Conservation (phyloP, 2,888 invertebrate species). For the Ormyrus thymus region DNA sequence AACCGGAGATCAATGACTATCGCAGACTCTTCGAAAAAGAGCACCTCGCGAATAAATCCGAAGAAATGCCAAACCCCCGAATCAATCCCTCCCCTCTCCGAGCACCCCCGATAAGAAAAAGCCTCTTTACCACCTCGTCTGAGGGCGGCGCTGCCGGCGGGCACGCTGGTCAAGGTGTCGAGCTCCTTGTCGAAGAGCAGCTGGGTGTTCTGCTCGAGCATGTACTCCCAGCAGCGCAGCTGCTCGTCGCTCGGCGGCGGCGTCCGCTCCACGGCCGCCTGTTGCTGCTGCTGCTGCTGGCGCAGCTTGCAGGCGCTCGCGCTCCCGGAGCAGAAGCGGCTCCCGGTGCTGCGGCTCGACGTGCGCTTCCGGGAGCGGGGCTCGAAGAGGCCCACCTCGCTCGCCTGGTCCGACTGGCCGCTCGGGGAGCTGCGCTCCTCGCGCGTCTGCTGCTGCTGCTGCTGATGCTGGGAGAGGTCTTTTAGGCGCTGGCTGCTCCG, state of each 20-base stretch:
- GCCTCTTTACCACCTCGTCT: slow-evolving; percentile 48
- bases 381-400: slow-evolving; percentile 65
- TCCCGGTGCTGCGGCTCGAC: slow-evolving; percentile 52
- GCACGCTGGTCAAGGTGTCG: slow-evolving; percentile 81
- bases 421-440: slow-evolving; percentile 90
- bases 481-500: slow-evolving; percentile 43
- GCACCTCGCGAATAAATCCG: too few relatives aligned
- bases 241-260: slow-evolving; percentile 84
- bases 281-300: slow-evolving; percentile 45
- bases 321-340: slow-evolving; percentile 68
- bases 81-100: too few relatives aligned
- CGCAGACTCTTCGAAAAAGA: too few relatives aligned
- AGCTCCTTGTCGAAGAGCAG: slow-evolving; percentile 91
- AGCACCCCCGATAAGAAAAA: too few relatives aligned
- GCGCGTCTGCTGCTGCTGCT: slow-evolving; percentile 51
- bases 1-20: too few relatives aligned
- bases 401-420: slow-evolving; percentile 87
- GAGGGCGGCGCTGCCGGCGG: slow-evolving; percentile 30
- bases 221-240: slow-evolving; percentile 95
- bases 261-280: slow-evolving; percentile 62
- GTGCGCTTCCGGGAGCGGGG: slow-evolving; percentile 67
- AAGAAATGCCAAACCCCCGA: too few relatives aligned
- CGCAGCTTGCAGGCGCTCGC: slow-evolving; percentile 55
- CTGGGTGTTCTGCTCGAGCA: slow-evolving; percentile 93
- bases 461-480: not conserved